Percentiles rank a stretch among this genome's conserved stretches.
Evolutionary conservation across 2,888 invertebrate species (phyloP).

Genomic region (Dryococelus australis): DNA sequence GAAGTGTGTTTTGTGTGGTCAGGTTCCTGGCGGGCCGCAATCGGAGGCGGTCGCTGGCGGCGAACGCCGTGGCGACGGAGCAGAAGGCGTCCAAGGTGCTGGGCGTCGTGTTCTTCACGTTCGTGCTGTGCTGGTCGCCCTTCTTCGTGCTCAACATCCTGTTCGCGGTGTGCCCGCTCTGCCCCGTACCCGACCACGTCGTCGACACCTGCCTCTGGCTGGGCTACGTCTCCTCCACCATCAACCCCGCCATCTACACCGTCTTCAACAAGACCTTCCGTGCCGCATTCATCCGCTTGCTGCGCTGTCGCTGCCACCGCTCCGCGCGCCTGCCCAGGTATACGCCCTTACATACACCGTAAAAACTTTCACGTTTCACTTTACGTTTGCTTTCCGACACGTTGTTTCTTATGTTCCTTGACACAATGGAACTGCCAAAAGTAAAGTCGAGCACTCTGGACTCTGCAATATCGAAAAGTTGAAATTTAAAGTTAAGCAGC

Average conservation of each 20-base stretch:
- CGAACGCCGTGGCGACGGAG: constrained; percentile 87
- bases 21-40: constrained; percentile 67
- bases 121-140: constrained; percentile 92
- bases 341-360: not conserved
- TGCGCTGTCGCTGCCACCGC: constrained; percentile 78
- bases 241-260: constrained; percentile 94
- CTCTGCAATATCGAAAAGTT: too few species aligned
- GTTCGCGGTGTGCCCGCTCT: constrained; percentile 83
- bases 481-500: too few species aligned
- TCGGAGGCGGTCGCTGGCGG: constrained; percentile 75
- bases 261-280: constrained; percentile 91
- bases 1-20: too few species aligned
- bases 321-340: constrained; percentile 51
- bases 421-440: too few species aligned
- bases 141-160: constrained; percentile 90
- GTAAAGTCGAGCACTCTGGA: too few species aligned
- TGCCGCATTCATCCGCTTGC: constrained; percentile 79
- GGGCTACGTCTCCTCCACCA: constrained; percentile 90
- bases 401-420: too few species aligned
- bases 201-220: constrained; percentile 89
- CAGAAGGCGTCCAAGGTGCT: constrained; percentile 95
- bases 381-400: too few species aligned
- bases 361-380: too few species aligned
- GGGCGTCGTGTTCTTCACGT: constrained; percentile 90
- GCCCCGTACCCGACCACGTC: constrained; percentile 76